These are phyloP conservation scores for Adela reaumurella DNA, from an alignment of 2,888 invertebrate genomes.

Conservation along the genomic window DNA sequence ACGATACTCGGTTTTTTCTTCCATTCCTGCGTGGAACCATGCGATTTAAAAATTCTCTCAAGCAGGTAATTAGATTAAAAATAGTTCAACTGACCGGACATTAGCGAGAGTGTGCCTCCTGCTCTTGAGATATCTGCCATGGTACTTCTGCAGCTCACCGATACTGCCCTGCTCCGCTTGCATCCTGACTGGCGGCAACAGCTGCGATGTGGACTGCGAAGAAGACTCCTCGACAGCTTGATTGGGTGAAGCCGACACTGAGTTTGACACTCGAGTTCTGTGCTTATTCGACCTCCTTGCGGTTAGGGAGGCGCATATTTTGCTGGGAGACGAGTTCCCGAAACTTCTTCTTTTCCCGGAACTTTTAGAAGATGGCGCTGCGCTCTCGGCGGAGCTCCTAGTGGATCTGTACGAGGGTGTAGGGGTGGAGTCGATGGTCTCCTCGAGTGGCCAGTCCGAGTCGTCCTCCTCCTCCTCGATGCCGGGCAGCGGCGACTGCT, in stretches of 20 bases:
- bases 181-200: conserved; percentile 60
- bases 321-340: conserved; percentile 58
- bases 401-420: conserved; percentile 52
- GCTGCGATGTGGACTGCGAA: conserved; percentile 20
- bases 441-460: conserved; percentile 55
- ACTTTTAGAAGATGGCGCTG: conserved; percentile 44
- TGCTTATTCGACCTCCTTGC: conserved; percentile 49
- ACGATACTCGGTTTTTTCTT: no score
- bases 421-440: conserved; percentile 47
- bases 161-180: conserved; percentile 91
- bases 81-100: conserved; percentile 73
- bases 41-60: no score
- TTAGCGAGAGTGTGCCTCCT: conserved; percentile 87
- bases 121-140: conserved; percentile 80
- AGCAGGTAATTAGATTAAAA: not conserved
- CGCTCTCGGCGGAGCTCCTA: conserved; percentile 49
- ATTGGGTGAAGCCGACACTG: conserved; percentile 26
- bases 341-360: conserved; percentile 51
- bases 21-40: no score
- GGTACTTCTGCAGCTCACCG: conserved; percentile 85
- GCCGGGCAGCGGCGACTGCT: conserved; percentile 74
- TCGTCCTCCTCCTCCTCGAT: conserved; percentile 82
- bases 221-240: conserved; percentile 31
- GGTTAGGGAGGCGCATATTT: conserved; percentile 54
- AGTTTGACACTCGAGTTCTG: conserved; percentile 46